Conservation (phyloP, 2,113 vertebrate genomes). For the Physeter macrocephalus region DNA sequence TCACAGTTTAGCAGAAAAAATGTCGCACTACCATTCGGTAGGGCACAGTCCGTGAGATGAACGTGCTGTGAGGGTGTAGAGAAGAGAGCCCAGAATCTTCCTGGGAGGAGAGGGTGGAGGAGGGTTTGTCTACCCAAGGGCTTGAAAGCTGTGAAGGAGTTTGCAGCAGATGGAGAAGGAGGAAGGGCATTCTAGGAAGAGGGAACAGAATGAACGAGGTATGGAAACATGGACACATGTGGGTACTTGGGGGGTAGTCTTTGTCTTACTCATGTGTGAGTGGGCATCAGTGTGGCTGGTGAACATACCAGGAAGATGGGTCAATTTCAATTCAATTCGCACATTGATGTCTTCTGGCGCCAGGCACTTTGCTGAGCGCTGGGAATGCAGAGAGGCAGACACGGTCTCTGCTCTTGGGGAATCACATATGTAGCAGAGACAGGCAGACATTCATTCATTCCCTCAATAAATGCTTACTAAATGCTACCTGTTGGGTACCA, state of each 20-base stretch:
- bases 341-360: accelerated
- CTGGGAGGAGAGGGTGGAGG: accelerated
- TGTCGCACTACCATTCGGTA: background rate
- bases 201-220: background rate
- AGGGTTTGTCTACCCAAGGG: too few species aligned
- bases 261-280: accelerated
- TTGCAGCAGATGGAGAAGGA: background rate
- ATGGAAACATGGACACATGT: accelerated
- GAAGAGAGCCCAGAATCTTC: background rate
- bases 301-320: background rate
- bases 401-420: background rate
- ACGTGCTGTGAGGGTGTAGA: background rate
- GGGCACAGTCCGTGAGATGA: background rate
- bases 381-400: background rate
- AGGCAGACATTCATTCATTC: background rate
- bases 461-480: background rate
- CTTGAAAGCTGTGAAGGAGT: background rate
- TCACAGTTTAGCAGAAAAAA: background rate
- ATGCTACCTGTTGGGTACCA: accelerated
- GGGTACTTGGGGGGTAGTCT: background rate
- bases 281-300: accelerated
- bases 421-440: background rate
- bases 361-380: accelerated
- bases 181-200: background rate
- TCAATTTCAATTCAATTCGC: accelerated